Percentiles rank a stretch among this genome's conserved stretches.
phyloP scores from a whole-genome alignment of 2,797 vertebrate species.

The Falco naumanni region DNA sequence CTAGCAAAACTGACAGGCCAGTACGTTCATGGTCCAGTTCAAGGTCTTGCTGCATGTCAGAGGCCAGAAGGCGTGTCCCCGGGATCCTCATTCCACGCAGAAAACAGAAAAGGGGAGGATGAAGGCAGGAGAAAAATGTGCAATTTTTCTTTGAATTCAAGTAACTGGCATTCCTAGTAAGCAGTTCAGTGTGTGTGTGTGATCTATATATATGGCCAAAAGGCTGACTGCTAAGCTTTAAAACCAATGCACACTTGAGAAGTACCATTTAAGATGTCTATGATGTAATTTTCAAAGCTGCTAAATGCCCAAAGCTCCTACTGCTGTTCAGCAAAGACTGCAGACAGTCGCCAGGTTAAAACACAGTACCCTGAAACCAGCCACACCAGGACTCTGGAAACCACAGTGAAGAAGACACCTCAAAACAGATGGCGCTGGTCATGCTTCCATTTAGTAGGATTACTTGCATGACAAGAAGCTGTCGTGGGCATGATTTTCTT shows the following conservation, averaged over 20 bases:
- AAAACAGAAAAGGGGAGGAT: background rate
- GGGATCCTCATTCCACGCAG: background rate
- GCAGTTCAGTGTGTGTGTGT: background rate
- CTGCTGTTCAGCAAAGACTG: background rate
- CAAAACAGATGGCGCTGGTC: background rate
- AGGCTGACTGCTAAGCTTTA: conserved; percentile 19
- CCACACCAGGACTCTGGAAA: background rate
- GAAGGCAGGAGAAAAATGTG: background rate
- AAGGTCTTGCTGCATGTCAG: background rate
- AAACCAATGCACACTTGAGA: conserved; percentile 1
- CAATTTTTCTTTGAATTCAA: background rate
- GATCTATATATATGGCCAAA: conserved; percentile 11
- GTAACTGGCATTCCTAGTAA: background rate
- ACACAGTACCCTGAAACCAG: background rate
- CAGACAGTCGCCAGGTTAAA: background rate
- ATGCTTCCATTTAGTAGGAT: background rate
- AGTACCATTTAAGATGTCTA: conserved; percentile 14
- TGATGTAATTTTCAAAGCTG: conserved; percentile 44
- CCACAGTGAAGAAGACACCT: background rate
- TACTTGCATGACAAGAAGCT: background rate
- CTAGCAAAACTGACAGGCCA: background rate
- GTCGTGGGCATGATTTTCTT: background rate
- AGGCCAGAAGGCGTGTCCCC: background rate
- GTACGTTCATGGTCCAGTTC: background rate
- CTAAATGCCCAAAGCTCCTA: conserved; percentile 6